phyloP scores from a whole-genome alignment of 2,797 vertebrate genomes.

The Gypaetus barbatus region DNA sequence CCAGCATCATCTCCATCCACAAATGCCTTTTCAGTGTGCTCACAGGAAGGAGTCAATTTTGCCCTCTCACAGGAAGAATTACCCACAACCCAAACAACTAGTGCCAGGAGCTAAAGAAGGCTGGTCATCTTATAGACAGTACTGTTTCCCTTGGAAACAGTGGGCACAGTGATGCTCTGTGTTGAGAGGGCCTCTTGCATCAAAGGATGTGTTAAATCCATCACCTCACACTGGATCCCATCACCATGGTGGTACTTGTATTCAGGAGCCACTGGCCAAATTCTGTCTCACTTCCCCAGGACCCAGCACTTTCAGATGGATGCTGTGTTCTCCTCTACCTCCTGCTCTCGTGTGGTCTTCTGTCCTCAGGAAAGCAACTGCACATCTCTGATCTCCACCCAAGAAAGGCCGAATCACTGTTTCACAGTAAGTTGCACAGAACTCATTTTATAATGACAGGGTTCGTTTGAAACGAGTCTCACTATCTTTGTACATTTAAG shows the following conservation, averaged over 20 bases:
- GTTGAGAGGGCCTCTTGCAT: not conserved
- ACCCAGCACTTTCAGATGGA: not conserved
- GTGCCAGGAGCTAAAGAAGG: not conserved
- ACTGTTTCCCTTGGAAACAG: not conserved
- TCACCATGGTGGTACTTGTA: not conserved
- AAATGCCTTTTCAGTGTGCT: not conserved
- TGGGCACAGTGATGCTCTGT: not conserved
- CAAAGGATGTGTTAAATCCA: not conserved
- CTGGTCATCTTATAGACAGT: not conserved
- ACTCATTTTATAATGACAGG: not conserved
- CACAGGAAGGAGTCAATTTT: not conserved
- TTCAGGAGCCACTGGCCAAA: not conserved
- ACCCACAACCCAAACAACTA: not conserved
- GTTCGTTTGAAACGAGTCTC: not conserved
- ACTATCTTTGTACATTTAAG: rapidly evolving
- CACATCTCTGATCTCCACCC: not conserved
- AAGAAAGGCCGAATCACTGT: not conserved
- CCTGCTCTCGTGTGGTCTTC: not conserved
- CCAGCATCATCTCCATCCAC: not conserved
- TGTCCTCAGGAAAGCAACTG: not conserved
- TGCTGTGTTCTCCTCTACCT: not conserved
- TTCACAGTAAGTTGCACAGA: not conserved
- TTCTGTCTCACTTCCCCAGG: not conserved
- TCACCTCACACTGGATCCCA: not conserved
- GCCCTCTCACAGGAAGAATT: not conserved